A percentile compares a stretch with the other conserved stretches of the same genome.
Evolutionary conservation across 2,888 invertebrate genomes (phyloP).

Genomic region (Nasonovia ribisnigri): DNA sequence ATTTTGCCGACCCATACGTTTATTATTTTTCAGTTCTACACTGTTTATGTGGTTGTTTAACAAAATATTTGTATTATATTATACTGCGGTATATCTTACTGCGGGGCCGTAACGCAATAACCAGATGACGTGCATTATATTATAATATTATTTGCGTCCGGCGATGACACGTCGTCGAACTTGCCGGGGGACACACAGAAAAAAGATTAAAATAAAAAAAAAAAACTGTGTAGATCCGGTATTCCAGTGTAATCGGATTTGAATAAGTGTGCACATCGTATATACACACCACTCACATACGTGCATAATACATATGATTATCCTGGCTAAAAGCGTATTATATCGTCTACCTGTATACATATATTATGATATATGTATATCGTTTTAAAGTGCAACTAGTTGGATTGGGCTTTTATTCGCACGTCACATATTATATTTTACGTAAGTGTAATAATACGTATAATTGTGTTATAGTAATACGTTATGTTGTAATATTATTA

Average conservation of each 20-base stretch:
- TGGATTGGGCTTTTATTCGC: not conserved
- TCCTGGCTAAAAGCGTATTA: not conserved
- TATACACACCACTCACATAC: not conserved
- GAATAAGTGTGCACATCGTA: not conserved
- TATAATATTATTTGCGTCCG: not conserved
- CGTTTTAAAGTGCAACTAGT: not conserved
- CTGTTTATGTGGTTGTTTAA: not conserved
- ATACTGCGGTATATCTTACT: not conserved
- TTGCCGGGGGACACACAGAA: not conserved
- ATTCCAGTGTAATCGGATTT: not conserved
- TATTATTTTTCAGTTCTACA: not conserved
- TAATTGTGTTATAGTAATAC: too few species aligned
- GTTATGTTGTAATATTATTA: too few species aligned
- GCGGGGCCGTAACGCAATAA: not conserved
- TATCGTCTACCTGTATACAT: not conserved
- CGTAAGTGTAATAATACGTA: not conserved
- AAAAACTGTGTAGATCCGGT: not conserved
- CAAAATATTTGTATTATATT: not conserved
- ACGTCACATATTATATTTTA: not conserved
- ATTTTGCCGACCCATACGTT: not conserved
- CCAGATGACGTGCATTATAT: not conserved
- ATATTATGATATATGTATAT: not conserved
- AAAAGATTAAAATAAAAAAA: not conserved
- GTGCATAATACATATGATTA: not conserved
- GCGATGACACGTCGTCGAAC: not conserved